Base-by-base conservation (phyloP, 1,140 invertebrate genomes). In the Hyphantria cunea region DNA sequence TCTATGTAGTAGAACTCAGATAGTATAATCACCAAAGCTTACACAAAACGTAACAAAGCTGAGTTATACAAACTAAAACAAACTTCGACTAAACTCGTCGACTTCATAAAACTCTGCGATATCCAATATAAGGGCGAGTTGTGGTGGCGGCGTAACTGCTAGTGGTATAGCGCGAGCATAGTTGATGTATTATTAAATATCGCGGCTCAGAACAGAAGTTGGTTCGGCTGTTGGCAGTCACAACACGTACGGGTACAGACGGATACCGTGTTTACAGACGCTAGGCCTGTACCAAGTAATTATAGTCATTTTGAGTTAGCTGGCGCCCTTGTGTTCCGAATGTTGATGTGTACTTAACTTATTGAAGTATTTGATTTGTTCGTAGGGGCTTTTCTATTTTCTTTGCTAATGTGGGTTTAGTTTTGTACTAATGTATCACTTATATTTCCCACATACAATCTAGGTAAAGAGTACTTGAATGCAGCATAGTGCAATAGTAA, bases 181-280 rank as follows among this genome's bases (percentile, higher is more conserved):
- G 37, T 53, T 55, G 53, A 45, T 55, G 53, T 55, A 55, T 45
- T 55, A 55, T 55, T 55, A 55, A 55, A 55, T 55, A 55, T 55
- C 53, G 34, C 34, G 5, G 17, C 17, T 25, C 17, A 25, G 17
- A 3, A 25, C 17, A n/a, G n/a, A n/a, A n/a, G n/a, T n/a, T n/a
- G n/a, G n/a, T n/a, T n/a, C n/a, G n/a, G n/a, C n/a, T n/a, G n/a
- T n/a, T n/a, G n/a, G n/a, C n/a, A n/a, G n/a, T n/a, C 34, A 4
- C 34, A 11, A 37, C 34, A 37, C 34, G 34, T 37, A 37, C 11
- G 8, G 5, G 34, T 11, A 37, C 34, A 37, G 34, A 3, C 34
- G 34, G 8, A 37, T 37, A 25, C 34, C 34, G 34, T 37, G 34
- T 37, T 37, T 37, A 37, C 34, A 10, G 17, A 25, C 17, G 17